Conservation (phyloP, 2,113 vertebrate species). For the Stigmatopora argus region DNA sequence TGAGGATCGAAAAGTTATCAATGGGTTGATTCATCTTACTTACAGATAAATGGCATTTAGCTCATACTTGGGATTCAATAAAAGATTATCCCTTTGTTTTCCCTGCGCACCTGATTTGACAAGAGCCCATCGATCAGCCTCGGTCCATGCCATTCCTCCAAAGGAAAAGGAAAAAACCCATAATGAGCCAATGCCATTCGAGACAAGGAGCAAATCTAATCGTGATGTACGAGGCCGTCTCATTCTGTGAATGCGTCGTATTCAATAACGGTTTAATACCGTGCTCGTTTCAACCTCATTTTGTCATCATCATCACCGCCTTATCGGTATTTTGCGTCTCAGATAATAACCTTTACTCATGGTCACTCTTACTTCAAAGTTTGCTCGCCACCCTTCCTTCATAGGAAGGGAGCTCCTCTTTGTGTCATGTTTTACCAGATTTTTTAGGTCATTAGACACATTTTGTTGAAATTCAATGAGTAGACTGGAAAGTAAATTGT, state of each 20-base stretch:
- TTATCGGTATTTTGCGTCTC: conserved; percentile 42
- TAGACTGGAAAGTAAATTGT: too few relatives aligned
- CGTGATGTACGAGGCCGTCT: conserved; percentile 53
- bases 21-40: too few relatives aligned
- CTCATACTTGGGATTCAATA: conserved; percentile 24
- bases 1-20: too few relatives aligned
- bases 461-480: too few relatives aligned
- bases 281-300: conserved; percentile 25
- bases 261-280: conserved; percentile 35
- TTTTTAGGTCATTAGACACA: neutral
- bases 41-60: neutral
- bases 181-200: conserved; percentile 42
- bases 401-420: neutral
- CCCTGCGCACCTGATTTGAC: conserved; percentile 49
- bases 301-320: conserved; percentile 35
- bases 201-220: conserved; percentile 40
- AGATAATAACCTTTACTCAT: conserved; percentile 37
- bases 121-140: conserved; percentile 56
- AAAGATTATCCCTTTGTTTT: conserved; percentile 11
- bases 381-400: conserved; percentile 7
- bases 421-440: neutral
- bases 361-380: conserved; percentile 48
- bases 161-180: conserved; percentile 12
- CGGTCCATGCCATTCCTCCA: conserved; percentile 44
- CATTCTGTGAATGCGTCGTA: conserved; percentile 20